Conservation (phyloP, 2,797 vertebrate species). For the Galaxias olidus region DNA sequence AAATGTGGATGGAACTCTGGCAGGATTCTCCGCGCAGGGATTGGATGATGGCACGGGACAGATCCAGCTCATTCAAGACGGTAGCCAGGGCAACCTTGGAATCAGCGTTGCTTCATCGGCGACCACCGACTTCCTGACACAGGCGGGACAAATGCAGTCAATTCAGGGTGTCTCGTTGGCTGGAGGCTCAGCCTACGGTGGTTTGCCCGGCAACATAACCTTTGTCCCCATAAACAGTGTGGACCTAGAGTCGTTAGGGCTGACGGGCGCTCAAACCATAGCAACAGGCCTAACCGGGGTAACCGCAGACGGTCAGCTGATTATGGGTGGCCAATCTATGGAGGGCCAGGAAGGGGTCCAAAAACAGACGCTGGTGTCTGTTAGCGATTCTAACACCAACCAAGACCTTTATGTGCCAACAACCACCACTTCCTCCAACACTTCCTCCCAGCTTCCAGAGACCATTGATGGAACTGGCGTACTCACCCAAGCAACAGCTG, state of each 20-base stretch:
- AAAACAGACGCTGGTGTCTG: constrained; percentile 82
- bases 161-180: constrained; percentile 88
- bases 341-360: constrained; percentile 84
- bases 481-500: constrained; percentile 89
- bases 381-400: constrained; percentile 78
- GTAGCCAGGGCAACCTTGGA: constrained; percentile 78
- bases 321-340: constrained; percentile 85
- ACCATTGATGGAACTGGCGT: constrained; percentile 96
- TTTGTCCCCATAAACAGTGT: constrained; percentile 98
- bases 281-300: constrained; percentile 79
- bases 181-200: constrained; percentile 83
- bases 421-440: constrained; percentile 76
- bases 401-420: constrained; percentile 93
- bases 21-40: constrained; percentile 87
- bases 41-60: constrained; percentile 87
- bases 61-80: constrained; percentile 94
- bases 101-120: constrained; percentile 74
- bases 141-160: constrained; percentile 87
- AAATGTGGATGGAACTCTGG: constrained; percentile 84
- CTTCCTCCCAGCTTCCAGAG: constrained; percentile 88
- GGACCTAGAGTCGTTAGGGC: constrained; percentile 96
- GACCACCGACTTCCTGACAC: constrained; percentile 90
- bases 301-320: constrained; percentile 93
- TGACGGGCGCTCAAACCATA: constrained; percentile 92
- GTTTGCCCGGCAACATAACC: constrained; percentile 94